Percentiles rank a stretch among this genome's conserved stretches.
Conservation (phyloP, 2,113 vertebrate genomes). For the Calonectris borealis region DNA sequence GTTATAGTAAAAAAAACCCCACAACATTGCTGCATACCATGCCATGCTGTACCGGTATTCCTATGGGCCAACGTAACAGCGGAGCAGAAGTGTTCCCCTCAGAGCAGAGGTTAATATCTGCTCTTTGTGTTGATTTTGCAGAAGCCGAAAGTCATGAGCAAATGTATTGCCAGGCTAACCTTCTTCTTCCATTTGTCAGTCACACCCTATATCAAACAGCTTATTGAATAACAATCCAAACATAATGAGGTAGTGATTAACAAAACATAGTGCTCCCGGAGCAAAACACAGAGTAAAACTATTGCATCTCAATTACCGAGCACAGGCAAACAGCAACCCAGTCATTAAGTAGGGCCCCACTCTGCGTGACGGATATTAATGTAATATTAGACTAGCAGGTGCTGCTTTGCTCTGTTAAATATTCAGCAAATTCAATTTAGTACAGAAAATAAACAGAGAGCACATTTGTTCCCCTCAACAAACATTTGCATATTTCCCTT, state of each 20-base stretch:
- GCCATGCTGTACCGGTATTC: neutral
- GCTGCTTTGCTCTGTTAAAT: constrained; percentile 15
- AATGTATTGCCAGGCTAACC: neutral
- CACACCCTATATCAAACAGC: neutral
- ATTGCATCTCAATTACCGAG: neutral
- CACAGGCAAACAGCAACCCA: neutral
- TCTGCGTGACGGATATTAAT: neutral
- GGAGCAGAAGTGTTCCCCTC: neutral
- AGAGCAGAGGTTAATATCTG: neutral
- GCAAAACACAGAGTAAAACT: neutral
- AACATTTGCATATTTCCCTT: neutral
- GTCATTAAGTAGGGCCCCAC: neutral
- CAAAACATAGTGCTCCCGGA: neutral
- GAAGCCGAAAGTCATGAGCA: neutral
- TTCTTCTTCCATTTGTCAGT: neutral
- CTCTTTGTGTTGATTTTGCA: neutral
- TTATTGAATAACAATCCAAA: neutral
- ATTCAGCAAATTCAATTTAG: constrained; percentile 30
- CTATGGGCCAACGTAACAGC: neutral
- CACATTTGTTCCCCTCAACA: neutral
- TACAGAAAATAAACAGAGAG: neutral
- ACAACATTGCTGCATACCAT: neutral
- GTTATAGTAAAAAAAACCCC: neutral
- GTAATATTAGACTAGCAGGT: constrained; percentile 29
- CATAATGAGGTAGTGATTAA: neutral